A percentile compares a stretch with the other conserved stretches of the same genome.
These are phyloP conservation scores for Cephus sareptanus DNA, from an alignment of 2,888 invertebrate species.

Conservation along the genomic window DNA sequence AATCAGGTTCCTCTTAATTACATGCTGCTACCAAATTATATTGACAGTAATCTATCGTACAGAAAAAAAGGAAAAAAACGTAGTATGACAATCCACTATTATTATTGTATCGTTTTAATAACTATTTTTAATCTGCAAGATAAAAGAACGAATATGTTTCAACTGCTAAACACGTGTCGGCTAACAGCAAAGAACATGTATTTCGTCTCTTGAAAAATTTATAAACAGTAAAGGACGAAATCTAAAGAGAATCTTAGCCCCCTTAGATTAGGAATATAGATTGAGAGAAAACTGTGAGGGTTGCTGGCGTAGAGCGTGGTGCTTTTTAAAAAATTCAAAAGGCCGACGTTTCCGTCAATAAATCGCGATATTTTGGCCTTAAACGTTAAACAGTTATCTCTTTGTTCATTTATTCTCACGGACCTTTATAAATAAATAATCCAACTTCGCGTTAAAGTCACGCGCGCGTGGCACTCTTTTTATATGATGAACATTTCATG, in stretches of 20 bases:
- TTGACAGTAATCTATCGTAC: not conserved
- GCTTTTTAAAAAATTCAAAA: not conserved
- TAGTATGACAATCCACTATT: not conserved
- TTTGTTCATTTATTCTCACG: not conserved
- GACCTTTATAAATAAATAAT: not conserved
- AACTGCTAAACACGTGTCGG: not conserved
- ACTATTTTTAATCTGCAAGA: not conserved
- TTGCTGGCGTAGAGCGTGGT: not conserved
- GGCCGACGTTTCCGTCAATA: not conserved
- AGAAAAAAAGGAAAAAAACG: not conserved
- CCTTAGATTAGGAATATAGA: not conserved
- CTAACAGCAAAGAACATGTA: not conserved
- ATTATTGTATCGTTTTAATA: not conserved
- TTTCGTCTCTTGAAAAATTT: not conserved
- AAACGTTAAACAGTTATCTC: not conserved
- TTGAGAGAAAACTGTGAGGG: not conserved
- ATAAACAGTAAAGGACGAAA: not conserved
- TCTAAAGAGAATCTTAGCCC: not conserved
- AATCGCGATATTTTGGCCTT: not conserved
- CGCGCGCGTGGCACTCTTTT: not conserved
- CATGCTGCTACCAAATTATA: not conserved
- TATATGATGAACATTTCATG: not conserved
- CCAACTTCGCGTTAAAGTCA: not conserved
- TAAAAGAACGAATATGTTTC: not conserved
- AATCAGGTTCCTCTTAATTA: not conserved